These are phyloP conservation scores for Callocephalon fimbriatum DNA, from an alignment of 2,113 vertebrate species.

Conservation along the genomic window DNA sequence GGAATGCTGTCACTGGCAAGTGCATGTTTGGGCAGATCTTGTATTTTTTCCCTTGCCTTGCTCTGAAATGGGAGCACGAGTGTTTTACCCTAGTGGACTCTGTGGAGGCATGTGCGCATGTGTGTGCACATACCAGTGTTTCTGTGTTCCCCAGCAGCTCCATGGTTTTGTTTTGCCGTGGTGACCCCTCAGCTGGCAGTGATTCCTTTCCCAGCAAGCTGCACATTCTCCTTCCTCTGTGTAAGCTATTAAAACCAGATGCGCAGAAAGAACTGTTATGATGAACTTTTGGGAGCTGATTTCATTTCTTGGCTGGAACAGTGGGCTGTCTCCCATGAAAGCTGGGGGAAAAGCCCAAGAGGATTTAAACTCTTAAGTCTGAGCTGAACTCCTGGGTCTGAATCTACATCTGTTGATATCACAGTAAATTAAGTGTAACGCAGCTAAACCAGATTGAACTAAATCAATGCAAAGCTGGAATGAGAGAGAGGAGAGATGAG, in stretches of 20 bases:
- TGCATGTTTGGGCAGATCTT: background rate
- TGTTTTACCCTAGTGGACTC: background rate
- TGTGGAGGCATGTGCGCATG: background rate
- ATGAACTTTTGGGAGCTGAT: background rate
- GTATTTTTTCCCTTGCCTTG: background rate
- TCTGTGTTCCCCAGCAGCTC: background rate
- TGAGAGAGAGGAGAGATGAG: background rate
- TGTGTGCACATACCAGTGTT: background rate
- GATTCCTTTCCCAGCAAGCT: constrained; percentile 25
- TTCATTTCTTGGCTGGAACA: background rate
- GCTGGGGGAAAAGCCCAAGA: background rate
- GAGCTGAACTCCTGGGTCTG: background rate
- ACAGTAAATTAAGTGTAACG: background rate
- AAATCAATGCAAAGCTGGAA: background rate
- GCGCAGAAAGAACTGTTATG: background rate
- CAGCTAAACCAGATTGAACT: background rate
- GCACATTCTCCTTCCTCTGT: background rate
- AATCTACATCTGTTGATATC: background rate
- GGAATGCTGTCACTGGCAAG: background rate
- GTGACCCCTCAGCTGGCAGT: background rate
- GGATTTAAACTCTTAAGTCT: background rate
- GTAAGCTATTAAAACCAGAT: background rate
- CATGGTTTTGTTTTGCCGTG: background rate
- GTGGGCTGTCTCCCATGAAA: background rate
- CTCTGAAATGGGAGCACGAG: background rate